Base-by-base conservation (phyloP, 2,797 vertebrate species). In the Intellagama lesueurii region DNA sequence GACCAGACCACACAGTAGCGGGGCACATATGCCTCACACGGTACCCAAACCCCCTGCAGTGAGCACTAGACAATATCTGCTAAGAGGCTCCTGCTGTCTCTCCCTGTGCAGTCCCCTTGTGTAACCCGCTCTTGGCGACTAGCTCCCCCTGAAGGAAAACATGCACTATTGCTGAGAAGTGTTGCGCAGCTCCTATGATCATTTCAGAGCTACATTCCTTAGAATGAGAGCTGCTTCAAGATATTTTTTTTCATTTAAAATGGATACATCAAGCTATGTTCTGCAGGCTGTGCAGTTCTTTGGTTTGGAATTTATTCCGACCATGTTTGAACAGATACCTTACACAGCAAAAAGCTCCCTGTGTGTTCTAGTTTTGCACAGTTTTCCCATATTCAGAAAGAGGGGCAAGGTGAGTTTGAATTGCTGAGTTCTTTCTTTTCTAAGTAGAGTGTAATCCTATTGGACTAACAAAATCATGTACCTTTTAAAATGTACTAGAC, bases 101-200 rank as follows among this genome's bases (percentile, higher is more conserved):
- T 32, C 24, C 6, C 0, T 68, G n/a, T 80, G 16, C 47, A 2
- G 7, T 16, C n/a, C 52, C 47, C 32, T 76, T 76, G 24, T 35
- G 44, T 52, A 69, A 30, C 16, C 32, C 35, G 32, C 70, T 44
- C 26, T 70, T 82, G 35, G 56, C 22, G 22, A 73, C 12, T 44
- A 22, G 80, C 60, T 75, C 89, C 94, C 93, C 90, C 93, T 79
- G 89, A 80, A 89, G 92, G 86, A 1, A 87, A 85, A 0, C 12
- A 6, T 68, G 1, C 92, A 82, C 17, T 4, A 87, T 60, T 28
- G 32, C 22, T 81, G 44, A 47, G 73, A 1, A 7, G 2, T 44
- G 30, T 26, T 60, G 40, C 76, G 89, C 44, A 3, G 35, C 81
- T 56, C 52, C 52, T 49, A 75, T 19, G 3, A 52, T 30, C 3